A percentile compares a stretch with the other conserved stretches of the same genome.
phyloP scores from a whole-genome alignment of 2,113 vertebrate species.

The Heterotilapia buettikoferi region DNA sequence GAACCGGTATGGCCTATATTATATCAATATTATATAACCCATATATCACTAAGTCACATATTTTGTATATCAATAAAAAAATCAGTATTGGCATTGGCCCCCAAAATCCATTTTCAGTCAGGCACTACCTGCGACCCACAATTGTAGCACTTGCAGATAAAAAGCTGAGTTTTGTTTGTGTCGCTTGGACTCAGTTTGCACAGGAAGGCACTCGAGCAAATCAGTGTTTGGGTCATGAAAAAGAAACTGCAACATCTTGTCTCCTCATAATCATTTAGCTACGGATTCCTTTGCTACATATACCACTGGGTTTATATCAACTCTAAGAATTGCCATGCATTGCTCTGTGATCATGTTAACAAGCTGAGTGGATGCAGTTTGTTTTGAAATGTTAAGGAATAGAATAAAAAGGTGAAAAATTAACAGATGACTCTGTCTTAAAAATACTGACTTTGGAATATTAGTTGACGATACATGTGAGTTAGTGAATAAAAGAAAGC shows the following conservation, averaged over 20 bases:
- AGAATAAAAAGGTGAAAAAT: background rate
- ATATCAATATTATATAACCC: background rate
- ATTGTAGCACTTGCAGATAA: background rate
- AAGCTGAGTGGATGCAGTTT: background rate
- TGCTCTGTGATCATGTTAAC: background rate
- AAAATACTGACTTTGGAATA: background rate
- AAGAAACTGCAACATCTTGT: conserved; percentile 34
- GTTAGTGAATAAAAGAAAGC: background rate
- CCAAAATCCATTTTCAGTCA: background rate
- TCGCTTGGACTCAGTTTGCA: conserved; percentile 3
- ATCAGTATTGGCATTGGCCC: background rate
- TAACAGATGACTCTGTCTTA: background rate
- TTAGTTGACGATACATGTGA: background rate
- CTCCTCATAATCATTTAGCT: background rate
- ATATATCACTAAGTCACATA: background rate
- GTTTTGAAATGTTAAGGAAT: background rate
- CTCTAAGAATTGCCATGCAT: background rate
- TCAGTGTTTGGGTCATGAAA: conserved; percentile 37
- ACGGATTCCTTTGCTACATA: conserved; percentile 33
- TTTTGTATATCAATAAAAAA: background rate
- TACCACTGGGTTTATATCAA: background rate
- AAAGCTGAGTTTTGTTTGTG: background rate
- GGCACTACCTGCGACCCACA: background rate
- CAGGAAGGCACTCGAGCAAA: conserved; percentile 59
- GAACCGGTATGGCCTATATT: background rate